Conservation (phyloP, 1,140 invertebrate species). For the Heliconius nattereri region DNA sequence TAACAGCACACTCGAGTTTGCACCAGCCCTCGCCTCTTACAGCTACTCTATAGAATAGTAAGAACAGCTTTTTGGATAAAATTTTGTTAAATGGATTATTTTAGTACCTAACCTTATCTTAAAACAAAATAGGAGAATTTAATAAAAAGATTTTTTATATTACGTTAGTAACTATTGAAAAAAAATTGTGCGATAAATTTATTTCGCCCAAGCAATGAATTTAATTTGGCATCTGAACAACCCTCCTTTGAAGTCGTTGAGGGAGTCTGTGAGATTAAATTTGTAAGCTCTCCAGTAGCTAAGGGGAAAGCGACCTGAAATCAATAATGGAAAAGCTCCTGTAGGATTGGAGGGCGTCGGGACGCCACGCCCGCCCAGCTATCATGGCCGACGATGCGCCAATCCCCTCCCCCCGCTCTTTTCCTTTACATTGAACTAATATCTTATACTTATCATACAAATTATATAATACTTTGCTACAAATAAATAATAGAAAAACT, state of each 20-base stretch:
- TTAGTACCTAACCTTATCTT: neutral
- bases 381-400: slow-evolving; percentile 60
- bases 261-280: neutral
- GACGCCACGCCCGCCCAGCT: slow-evolving; percentile 60
- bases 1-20: slow-evolving; percentile 68
- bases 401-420: slow-evolving; percentile 25
- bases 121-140: neutral
- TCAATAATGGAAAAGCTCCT: slow-evolving; percentile 64
- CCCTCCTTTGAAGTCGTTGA: neutral
- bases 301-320: slow-evolving; percentile 50
- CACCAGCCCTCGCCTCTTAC: slow-evolving; percentile 49
- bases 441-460: neutral
- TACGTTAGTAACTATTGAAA: neutral
- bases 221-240: neutral
- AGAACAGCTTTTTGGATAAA: neutral
- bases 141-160: too few relatives aligned
- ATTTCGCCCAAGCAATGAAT: neutral
- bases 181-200: neutral
- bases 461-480: neutral
- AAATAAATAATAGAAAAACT: neutral
- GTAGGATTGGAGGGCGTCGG: slow-evolving; percentile 61
- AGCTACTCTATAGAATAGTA: slow-evolving; percentile 24
- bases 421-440: neutral
- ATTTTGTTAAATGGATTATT: neutral
- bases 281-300: slow-evolving; percentile 12